Evolutionary conservation across 2,888 invertebrate species (phyloP).

Genomic region (Microplitis manilae): DNA sequence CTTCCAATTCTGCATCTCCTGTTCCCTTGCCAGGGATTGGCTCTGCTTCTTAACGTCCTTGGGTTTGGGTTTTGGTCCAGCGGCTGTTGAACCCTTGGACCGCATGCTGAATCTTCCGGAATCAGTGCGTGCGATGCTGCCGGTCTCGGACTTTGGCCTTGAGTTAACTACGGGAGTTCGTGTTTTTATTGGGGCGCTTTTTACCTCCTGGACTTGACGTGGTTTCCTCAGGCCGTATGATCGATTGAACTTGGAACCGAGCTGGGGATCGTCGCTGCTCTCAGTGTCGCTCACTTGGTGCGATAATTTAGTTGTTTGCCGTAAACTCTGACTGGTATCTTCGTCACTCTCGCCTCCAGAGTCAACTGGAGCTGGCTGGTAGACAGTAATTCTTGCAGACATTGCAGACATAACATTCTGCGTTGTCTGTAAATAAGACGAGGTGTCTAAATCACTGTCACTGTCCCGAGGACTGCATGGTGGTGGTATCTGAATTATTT

Average conservation of each 20-base stretch:
- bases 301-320: conserved; percentile 54
- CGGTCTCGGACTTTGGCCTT: conserved; percentile 53
- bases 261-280: conserved; percentile 61
- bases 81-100: conserved; percentile 52
- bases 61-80: conserved; percentile 54
- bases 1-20: conserved; percentile 95
- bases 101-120: conserved; percentile 62
- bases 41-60: conserved; percentile 59
- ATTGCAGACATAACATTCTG: conserved; percentile 75
- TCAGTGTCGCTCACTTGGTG: conserved; percentile 61
- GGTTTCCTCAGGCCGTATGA: conserved; percentile 72
- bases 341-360: conserved; percentile 71
- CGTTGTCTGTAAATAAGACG: conserved; percentile 70
- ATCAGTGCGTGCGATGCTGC: conserved; percentile 60
- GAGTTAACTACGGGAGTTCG: conserved; percentile 9
- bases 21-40: conserved; percentile 81
- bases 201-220: conserved; percentile 74
- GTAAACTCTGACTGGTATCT: conserved; percentile 64
- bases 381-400: conserved; percentile 65
- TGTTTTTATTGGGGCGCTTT: conserved; percentile 41
- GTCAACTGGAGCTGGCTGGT: conserved; percentile 62
- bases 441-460: conserved; percentile 71
- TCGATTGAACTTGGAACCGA: conserved; percentile 58
- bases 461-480: conserved; percentile 63
- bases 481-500: conserved; percentile 55